phyloP scores from a whole-genome alignment of 2,113 vertebrate genomes.

The Bagarius yarrelli region DNA sequence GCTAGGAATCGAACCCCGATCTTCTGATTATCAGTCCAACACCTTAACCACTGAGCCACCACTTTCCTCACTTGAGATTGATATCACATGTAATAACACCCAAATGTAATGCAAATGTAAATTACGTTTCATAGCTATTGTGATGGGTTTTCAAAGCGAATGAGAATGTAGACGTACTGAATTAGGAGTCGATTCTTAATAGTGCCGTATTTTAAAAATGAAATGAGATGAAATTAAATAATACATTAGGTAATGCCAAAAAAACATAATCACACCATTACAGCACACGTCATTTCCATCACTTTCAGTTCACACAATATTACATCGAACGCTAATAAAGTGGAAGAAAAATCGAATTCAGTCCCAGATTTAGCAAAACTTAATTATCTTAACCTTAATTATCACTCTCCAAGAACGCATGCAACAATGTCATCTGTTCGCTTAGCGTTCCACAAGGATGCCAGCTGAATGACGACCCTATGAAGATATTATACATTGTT shows the following conservation, averaged over 20 bases:
- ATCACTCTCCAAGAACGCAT: constrained; percentile 9
- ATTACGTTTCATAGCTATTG: too few relatives aligned
- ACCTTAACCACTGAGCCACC: too few relatives aligned
- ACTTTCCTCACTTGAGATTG: too few relatives aligned
- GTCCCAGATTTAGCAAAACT: constrained; percentile 8
- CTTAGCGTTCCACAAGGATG: neutral
- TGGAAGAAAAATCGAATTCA: neutral
- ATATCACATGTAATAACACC: too few relatives aligned
- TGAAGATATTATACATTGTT: neutral
- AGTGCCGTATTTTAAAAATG: neutral
- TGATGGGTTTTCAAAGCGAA: neutral
- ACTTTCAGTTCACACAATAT: neutral
- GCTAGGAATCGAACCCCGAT: too few relatives aligned
- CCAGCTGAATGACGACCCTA: neutral
- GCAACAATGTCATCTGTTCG: constrained; percentile 23
- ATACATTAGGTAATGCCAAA: neutral
- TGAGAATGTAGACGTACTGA: neutral
- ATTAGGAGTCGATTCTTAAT: neutral
- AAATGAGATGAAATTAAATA: neutral
- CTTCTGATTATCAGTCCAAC: too few relatives aligned
- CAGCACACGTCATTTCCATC: neutral
- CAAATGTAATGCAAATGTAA: too few relatives aligned
- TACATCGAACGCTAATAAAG: constrained; percentile 1
- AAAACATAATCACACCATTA: neutral
- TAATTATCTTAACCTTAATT: too few relatives aligned